Evolutionary conservation across 1,140 invertebrate species (phyloP), one percentile per base, ranked within the genome.

Genomic region (Plectrocnemia conspersa): DNA sequence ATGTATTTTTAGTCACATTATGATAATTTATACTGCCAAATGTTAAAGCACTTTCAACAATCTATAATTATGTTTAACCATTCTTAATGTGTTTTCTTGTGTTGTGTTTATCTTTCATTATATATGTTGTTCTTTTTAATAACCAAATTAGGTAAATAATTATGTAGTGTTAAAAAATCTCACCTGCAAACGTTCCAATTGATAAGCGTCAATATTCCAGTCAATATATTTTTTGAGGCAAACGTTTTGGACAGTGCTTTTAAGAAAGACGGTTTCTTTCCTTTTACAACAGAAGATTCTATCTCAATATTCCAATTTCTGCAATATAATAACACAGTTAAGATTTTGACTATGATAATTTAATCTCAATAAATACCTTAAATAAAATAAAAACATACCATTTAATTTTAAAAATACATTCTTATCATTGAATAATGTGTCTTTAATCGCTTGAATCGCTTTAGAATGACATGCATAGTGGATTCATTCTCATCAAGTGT

Each of bases 251-350:
- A 22, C 3, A 47, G 36, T 5, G 45, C 45, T 9, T 19, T 13
- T n/a, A 41, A 18, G 2, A 47, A 24, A 2, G 44, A 47, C 15
- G 44, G 44, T 19, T 40, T 22, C 19, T 13, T 22, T 47, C 29
- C 32, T 13, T 23, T 19, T 10, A n/a, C 29, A 15, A 4, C 1
- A 16, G 41, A 24, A 13, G 16, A 27, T 4, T 3, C 11, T 16
- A 47, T 40, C 22, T 54, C 41, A 16, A 16, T 21, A 32, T 32
- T 48, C 44, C 44, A 48, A 35, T 59, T 49, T 21, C 42, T 53
- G 41, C 23, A 27, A 54, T 58, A 16, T 16, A 52, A 21, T 3
- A 25, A 42, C 6, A n/a, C n/a, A n/a, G n/a, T n/a, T n/a, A n/a
- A n/a, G n/a, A n/a, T n/a, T n/a, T n/a, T n/a, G n/a, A n/a, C n/a